These are phyloP conservation scores for Pelodytes ibericus DNA, from an alignment of 2,797 vertebrate genomes.

Conservation along the genomic window DNA sequence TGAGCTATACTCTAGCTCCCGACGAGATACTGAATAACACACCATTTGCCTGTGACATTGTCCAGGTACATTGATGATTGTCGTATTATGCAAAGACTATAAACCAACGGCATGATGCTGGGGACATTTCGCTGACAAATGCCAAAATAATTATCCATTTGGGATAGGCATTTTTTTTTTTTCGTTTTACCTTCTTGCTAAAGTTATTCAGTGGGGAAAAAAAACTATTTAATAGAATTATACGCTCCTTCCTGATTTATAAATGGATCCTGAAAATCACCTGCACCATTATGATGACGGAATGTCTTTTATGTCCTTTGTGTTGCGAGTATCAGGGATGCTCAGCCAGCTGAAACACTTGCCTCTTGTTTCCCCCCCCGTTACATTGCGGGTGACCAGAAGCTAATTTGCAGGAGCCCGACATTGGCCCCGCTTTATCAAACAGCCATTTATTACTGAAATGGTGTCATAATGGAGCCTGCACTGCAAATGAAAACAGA, in stretches of 20 bases:
- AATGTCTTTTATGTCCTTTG: conserved; percentile 51
- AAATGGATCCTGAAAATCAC: conserved; percentile 58
- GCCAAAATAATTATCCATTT: conserved; percentile 73
- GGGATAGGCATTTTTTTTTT: too few species aligned
- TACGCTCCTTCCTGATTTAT: conserved; percentile 53
- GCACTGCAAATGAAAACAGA: conserved; percentile 33
- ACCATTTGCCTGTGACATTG: conserved; percentile 45
- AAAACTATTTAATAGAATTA: conserved; percentile 67
- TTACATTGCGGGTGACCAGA: conserved; percentile 34
- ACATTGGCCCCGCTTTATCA: conserved; percentile 14
- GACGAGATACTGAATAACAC: conserved; percentile 23
- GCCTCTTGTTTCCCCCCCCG: conserved; percentile 23
- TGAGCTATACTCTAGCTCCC: neutral
- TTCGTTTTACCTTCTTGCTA: conserved; percentile 72
- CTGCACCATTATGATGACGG: conserved; percentile 58
- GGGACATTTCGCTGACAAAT: conserved; percentile 76
- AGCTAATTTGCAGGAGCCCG: conserved; percentile 38
- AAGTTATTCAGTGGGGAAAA: conserved; percentile 71
- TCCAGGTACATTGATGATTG: conserved; percentile 52
- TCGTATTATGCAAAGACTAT: conserved; percentile 52
- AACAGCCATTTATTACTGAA: conserved; percentile 37
- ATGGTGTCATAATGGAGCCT: conserved; percentile 8
- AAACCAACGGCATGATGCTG: conserved; percentile 73
- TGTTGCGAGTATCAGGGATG: conserved; percentile 39
- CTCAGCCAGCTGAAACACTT: conserved; percentile 32